Evolutionary conservation across 2,888 invertebrate species (phyloP), one percentile per base, ranked within the genome.

Genomic region (Chrysopilus asiliformis): DNA sequence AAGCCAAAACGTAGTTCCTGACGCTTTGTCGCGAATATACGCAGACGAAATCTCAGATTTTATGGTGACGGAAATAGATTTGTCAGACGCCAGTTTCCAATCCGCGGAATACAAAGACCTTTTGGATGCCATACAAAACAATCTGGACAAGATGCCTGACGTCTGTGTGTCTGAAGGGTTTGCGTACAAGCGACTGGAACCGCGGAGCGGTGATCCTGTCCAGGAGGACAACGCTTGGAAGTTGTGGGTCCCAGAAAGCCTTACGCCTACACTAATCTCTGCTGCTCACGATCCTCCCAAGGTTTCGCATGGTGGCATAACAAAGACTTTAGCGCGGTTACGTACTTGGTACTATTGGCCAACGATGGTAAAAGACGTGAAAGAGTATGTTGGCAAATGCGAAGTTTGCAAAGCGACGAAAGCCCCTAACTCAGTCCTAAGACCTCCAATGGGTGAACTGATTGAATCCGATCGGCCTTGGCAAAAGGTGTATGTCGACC

Each of bases 301-400:
- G 8, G 34, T 38, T 22, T 7, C 22, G 22, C 9, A 22, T 9
- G 7, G 22, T 22, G 43, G 41, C 2, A 37, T 41, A 13, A 20
- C 34, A 3, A 44, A 37, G 27, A 44, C 39, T 2, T 13, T 34
- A 1, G 10, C 25, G n/a, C 32, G 33, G 10, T 3, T 41, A 10
- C 10, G 34, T 12, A 25, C 30, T 16, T 26, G 30, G 10, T 46
- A 36, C n/a, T 45, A 36, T 19, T 47, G 47, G 46, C 46, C 47
- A 10, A 30, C 33, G 14, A 41, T 47, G 32, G 17, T 26, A 4
- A 15, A 13, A 4, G 40, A 41, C 1, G 37, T 46, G 0, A 24
- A 32, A 8, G 13, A 17, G 2, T 39, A 26, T 20, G 17, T 45
- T 4, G 3, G 16, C 1, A 14, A 36, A 2, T 45, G 43, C 13